These are phyloP conservation scores for Rhagium mordax DNA, from an alignment of 2,888 invertebrate species.

Conservation along the genomic window DNA sequence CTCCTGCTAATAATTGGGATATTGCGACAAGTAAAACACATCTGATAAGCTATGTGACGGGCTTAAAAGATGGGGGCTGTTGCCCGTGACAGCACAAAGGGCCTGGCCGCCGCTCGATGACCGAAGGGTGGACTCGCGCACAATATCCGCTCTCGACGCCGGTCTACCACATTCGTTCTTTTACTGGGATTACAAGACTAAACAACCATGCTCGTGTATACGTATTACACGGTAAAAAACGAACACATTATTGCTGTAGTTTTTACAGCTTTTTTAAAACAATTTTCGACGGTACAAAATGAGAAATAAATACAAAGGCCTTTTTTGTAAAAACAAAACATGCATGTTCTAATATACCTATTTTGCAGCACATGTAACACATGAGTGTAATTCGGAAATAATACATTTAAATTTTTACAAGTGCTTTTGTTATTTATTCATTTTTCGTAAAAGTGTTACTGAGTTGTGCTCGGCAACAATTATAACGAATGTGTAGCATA, in stretches of 20 bases:
- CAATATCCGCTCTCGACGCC: constrained; percentile 56
- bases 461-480: no score
- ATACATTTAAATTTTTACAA: no score
- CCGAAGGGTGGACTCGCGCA: constrained; percentile 41
- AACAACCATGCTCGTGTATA: constrained; percentile 33
- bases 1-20: constrained; percentile 58
- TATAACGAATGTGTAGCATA: no score
- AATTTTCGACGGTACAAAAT: neutral
- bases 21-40: constrained; percentile 63
- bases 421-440: no score
- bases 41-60: constrained; percentile 56
- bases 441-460: no score
- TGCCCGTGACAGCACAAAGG: constrained; percentile 45
- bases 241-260: neutral
- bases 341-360: no score
- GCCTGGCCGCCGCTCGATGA: constrained; percentile 40
- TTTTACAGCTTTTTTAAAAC: neutral
- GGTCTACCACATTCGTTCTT: constrained; percentile 46
- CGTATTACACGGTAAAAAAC: constrained; percentile 5
- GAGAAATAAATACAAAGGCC: neutral
- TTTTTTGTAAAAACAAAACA: neutral
- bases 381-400: no score
- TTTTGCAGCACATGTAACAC: no score
- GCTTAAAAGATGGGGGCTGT: constrained; percentile 31
- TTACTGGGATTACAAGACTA: constrained; percentile 43